Evolutionary conservation across 1,140 invertebrate species (phyloP).

Genomic region (Littorina saxatilis): DNA sequence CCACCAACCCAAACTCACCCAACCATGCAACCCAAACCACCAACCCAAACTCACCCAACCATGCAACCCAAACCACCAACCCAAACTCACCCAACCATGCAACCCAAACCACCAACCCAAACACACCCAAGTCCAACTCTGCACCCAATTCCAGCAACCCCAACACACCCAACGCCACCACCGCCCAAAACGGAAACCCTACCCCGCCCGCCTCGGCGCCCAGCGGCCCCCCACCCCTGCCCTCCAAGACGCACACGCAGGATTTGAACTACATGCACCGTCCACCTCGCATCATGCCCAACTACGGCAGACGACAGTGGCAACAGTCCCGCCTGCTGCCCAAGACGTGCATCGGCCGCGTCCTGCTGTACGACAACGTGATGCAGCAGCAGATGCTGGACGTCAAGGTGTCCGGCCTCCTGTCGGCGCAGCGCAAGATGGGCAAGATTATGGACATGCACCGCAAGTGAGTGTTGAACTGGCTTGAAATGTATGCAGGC

Average conservation of each 20-base stretch:
- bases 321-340: constrained; percentile 53
- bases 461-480: constrained; percentile 48
- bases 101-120: too few species aligned
- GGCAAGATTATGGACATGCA: constrained; percentile 59
- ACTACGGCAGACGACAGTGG: constrained; percentile 64
- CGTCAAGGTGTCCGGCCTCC: constrained; percentile 62
- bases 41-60: too few species aligned
- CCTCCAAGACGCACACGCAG: not conserved
- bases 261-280: constrained; percentile 66
- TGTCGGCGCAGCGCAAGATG: constrained; percentile 56
- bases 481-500: too few species aligned
- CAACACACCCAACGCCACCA: too few species aligned
- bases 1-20: too few species aligned
- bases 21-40: too few species aligned
- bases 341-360: constrained; percentile 67
- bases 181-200: too few species aligned
- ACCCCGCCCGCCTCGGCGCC: not conserved
- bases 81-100: too few species aligned
- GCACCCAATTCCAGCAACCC: too few species aligned
- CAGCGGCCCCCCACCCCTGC: not conserved
- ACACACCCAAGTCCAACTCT: too few species aligned
- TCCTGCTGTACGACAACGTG: constrained; percentile 69
- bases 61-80: too few species aligned
- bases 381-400: constrained; percentile 69
- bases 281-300: constrained; percentile 68